phyloP scores from a whole-genome alignment of 1,140 invertebrate species.

The Achroia grisella region DNA sequence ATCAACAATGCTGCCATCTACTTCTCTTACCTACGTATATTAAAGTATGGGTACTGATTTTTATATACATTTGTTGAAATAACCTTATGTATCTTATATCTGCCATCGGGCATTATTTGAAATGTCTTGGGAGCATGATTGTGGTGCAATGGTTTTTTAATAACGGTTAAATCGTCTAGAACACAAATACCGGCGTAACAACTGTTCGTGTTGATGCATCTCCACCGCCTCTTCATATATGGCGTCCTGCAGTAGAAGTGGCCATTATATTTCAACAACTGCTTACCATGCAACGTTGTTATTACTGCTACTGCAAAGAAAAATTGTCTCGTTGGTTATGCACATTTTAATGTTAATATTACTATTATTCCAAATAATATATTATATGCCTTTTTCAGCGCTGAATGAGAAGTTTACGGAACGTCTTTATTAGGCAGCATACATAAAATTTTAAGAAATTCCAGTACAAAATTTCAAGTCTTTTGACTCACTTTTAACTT shows the following conservation, averaged over 20 bases:
- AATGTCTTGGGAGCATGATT: not conserved
- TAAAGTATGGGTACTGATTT: too few relatives aligned
- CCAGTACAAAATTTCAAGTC: too few relatives aligned
- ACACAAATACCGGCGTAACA: not conserved
- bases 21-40: too few relatives aligned
- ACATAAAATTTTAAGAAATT: too few relatives aligned
- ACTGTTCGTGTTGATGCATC: not conserved
- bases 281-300: not conserved
- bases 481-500: too few relatives aligned
- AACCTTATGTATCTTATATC: not conserved
- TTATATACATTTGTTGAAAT: too few relatives aligned
- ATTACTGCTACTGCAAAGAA: not conserved
- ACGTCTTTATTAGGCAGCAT: too few relatives aligned
- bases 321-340: not conserved
- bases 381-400: too few relatives aligned
- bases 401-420: too few relatives aligned
- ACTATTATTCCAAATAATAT: too few relatives aligned
- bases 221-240: not conserved
- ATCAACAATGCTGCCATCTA: too few relatives aligned
- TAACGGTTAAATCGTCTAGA: not conserved
- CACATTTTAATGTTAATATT: too few relatives aligned
- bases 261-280: not conserved
- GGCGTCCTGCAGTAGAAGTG: not conserved
- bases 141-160: not conserved
- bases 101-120: not conserved